phyloP scores from a whole-genome alignment of 2,888 invertebrate species.

The Lordiphosa fenestrarum region DNA sequence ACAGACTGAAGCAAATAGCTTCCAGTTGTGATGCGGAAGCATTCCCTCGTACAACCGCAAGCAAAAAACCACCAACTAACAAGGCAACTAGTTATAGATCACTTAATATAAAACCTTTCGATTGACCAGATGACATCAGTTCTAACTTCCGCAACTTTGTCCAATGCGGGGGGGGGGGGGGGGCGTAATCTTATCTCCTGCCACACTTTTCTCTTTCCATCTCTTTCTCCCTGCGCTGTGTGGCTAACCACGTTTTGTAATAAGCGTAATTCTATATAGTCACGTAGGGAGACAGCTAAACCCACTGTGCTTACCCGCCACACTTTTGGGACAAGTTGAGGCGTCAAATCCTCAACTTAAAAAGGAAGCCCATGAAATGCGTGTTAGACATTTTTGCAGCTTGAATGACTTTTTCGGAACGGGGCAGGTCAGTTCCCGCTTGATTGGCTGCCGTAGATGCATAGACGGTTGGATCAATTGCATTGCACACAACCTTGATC shows the following conservation, averaged over 20 bases:
- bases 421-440: constrained; percentile 36
- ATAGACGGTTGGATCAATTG: constrained; percentile 12
- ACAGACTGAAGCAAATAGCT: no score
- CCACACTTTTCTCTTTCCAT: constrained; percentile 30
- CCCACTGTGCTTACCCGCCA: constrained; percentile 23
- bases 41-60: constrained; percentile 12
- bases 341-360: constrained; percentile 49
- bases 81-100: not conserved
- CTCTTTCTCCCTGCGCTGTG: constrained; percentile 25
- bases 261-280: constrained; percentile 69
- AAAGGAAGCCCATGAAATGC: constrained; percentile 62
- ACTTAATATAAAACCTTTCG: constrained; percentile 9
- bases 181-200: constrained; percentile 51
- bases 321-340: constrained; percentile 48
- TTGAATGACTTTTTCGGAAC: constrained; percentile 29
- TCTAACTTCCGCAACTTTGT: constrained; percentile 27
- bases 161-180: constrained; percentile 13
- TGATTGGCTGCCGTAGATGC: constrained; percentile 25
- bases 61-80: not conserved
- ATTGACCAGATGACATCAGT: constrained; percentile 7
- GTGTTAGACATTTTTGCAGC: constrained; percentile 43
- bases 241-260: constrained; percentile 72
- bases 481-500: constrained; percentile 41
- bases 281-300: constrained; percentile 30
- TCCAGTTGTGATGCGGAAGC: not conserved